Percentiles rank a stretch among this genome's conserved stretches.
These are phyloP conservation scores for Rhynchonema sp. DNA, from an alignment of 2,888 invertebrate species.

Conservation along the genomic window DNA sequence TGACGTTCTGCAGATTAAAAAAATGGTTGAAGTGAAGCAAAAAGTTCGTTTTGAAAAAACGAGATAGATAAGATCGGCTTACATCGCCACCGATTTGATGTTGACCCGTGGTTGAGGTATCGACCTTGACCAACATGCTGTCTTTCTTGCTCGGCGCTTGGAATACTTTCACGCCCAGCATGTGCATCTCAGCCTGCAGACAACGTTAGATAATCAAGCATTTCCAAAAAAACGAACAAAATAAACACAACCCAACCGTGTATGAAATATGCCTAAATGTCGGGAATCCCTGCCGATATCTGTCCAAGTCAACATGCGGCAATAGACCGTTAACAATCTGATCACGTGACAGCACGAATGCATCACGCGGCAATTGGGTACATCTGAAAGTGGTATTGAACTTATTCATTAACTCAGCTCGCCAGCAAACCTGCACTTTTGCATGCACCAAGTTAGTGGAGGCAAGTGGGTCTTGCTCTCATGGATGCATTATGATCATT, in stretches of 20 bases:
- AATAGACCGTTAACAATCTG: conserved; percentile 49
- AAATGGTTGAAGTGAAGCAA: too few species aligned
- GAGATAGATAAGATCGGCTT: conserved; percentile 1
- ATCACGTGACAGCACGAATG: conserved; percentile 25
- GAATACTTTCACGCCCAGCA: conserved; percentile 63
- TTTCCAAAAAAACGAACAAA: conserved; percentile 1
- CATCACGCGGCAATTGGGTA: conserved; percentile 14
- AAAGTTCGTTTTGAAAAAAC: background rate
- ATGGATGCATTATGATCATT: too few species aligned
- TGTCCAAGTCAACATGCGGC: conserved; percentile 45
- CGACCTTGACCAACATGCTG: conserved; percentile 57
- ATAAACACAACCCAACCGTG: conserved; percentile 37
- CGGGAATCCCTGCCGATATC: conserved; percentile 74
- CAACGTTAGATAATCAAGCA: background rate
- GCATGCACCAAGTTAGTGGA: too few species aligned
- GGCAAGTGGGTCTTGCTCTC: too few species aligned
- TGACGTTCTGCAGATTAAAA: too few species aligned
- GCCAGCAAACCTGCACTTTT: too few species aligned
- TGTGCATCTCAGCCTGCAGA: conserved; percentile 43
- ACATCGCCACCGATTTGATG: too few species aligned
- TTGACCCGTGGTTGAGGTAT: conserved; percentile 11
- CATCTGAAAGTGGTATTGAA: too few species aligned
- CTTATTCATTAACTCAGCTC: too few species aligned
- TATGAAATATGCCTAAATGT: conserved; percentile 66
- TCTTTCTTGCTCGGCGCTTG: conserved; percentile 59